Evolutionary conservation across 2,113 vertebrate genomes (phyloP), one percentile per base, ranked within the genome.

Genomic region (Phyllopteryx taeniolatus): DNA sequence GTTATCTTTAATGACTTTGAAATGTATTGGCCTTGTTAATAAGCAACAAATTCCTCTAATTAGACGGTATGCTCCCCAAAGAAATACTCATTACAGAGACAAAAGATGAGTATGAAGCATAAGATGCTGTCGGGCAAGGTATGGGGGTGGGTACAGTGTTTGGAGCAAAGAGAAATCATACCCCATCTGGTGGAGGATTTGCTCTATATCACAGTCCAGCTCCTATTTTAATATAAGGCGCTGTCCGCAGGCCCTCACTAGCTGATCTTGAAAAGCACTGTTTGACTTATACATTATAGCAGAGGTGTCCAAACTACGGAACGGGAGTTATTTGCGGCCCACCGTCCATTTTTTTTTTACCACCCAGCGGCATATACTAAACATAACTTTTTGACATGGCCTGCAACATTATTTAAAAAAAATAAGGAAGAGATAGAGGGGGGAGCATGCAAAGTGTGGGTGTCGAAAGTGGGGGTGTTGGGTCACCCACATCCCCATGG

Each of bases 1-100:
- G 95, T 97, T 97, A 96, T 96, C 94, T 96, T 95, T 96, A 96
- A 97, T 96, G 96, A 96, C 95, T 96, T 96, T 95, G 92, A 95
- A 96, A 97, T 96, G 94, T 93, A 96, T 96, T 95, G 95, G 94
- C 93, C 94, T 98, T 93, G 95, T 97, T 98, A 97, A 95, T 93
- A 94, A 96, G 94, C 93, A 91, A 93, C 92, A 91, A 94, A 96
- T 97, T 97, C 94, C 93, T 95, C 94, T 96, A 96, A 98, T 97
- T 97, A 98, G 95, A 91, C 93, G 89, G 92, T 90, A 89, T 82
- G 92, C 93, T 96, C 95, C 94, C 95, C 90, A 92, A 96, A 97
- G 95, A 97, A 95, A 95, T 96, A 93, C 92, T 93, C 92, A 94
- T 95, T 95, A 95, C 94, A 95, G 92, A 91, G 91, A 90, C 92